A percentile compares a stretch with the other conserved stretches of the same genome.
These are phyloP conservation scores for Diplodus puntazzo DNA, from an alignment of 2,797 vertebrate species.

Conservation along the genomic window DNA sequence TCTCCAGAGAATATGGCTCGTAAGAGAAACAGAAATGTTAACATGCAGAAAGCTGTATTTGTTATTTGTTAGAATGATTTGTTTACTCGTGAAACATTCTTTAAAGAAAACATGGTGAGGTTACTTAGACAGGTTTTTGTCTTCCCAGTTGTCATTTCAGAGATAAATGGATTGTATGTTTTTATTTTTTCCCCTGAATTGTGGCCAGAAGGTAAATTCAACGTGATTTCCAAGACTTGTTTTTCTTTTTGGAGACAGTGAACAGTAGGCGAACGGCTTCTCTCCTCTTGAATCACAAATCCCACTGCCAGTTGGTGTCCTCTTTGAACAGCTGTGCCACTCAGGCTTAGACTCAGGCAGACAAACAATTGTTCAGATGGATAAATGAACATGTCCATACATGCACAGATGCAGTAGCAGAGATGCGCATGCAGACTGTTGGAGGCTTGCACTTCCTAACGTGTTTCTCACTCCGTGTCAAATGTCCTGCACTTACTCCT, in stretches of 20 bases:
- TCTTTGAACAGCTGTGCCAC: constrained; percentile 75
- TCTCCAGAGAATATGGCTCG: not conserved
- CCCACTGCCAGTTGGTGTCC: constrained; percentile 65
- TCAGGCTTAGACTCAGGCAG: constrained; percentile 52
- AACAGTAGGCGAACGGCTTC: constrained; percentile 35
- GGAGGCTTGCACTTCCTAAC: not conserved
- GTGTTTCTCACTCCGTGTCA: constrained; percentile 16
- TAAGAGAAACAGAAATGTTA: not conserved
- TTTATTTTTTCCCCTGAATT: not conserved
- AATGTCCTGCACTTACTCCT: not conserved
- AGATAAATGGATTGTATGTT: not conserved
- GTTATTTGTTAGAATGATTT: not conserved
- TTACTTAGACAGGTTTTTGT: not conserved
- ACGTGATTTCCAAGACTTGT: constrained; percentile 27
- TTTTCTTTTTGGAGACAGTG: constrained; percentile 30
- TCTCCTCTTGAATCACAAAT: constrained; percentile 57
- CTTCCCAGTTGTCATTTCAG: not conserved
- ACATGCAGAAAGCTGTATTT: not conserved
- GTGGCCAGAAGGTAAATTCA: constrained; percentile 8
- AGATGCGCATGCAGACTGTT: constrained; percentile 33
- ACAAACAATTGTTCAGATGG: constrained; percentile 68
- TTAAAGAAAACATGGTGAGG: not conserved
- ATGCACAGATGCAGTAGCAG: constrained; percentile 47
- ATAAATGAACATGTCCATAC: constrained; percentile 53
- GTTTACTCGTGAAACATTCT: not conserved